These are phyloP conservation scores for Oxytorus armatus DNA, from an alignment of 2,888 invertebrate species.

Conservation along the genomic window DNA sequence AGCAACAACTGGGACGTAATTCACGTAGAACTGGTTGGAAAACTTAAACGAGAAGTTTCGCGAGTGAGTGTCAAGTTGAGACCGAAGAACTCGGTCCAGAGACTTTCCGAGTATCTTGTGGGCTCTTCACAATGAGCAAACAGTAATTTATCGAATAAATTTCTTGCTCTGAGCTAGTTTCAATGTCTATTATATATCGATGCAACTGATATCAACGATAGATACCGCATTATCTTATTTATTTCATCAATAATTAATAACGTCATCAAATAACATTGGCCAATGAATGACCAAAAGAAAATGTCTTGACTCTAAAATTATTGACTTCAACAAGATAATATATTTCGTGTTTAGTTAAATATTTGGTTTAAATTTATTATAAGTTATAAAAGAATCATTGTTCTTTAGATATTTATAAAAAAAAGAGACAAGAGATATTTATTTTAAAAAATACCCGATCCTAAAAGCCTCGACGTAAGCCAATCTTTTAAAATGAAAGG, in stretches of 20 bases:
- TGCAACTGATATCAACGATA: neutral
- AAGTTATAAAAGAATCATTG: too few species aligned
- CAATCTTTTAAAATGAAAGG: constrained; percentile 4
- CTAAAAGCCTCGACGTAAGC: neutral
- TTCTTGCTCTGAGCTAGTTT: constrained; percentile 1
- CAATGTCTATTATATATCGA: constrained; percentile 3
- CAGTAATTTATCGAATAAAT: constrained; percentile 52
- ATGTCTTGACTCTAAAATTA: too few species aligned
- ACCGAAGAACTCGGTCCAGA: constrained; percentile 40
- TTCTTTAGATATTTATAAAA: too few species aligned
- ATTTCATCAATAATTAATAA: too few species aligned
- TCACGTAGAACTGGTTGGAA: constrained; percentile 38
- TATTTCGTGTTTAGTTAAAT: too few species aligned
- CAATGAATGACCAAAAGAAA: too few species aligned
- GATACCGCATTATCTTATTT: neutral
- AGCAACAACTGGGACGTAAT: constrained; percentile 39
- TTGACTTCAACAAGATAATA: too few species aligned
- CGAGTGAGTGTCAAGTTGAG: constrained; percentile 31
- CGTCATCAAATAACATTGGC: too few species aligned
- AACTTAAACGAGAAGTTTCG: constrained; percentile 31
- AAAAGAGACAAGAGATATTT: too few species aligned
- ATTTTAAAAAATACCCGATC: neutral
- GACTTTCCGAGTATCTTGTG: constrained; percentile 9
- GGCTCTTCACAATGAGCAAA: neutral
- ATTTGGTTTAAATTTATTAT: too few species aligned